Base-by-base conservation (phyloP, 1,140 invertebrate species). In the Drosophila baimaii region DNA sequence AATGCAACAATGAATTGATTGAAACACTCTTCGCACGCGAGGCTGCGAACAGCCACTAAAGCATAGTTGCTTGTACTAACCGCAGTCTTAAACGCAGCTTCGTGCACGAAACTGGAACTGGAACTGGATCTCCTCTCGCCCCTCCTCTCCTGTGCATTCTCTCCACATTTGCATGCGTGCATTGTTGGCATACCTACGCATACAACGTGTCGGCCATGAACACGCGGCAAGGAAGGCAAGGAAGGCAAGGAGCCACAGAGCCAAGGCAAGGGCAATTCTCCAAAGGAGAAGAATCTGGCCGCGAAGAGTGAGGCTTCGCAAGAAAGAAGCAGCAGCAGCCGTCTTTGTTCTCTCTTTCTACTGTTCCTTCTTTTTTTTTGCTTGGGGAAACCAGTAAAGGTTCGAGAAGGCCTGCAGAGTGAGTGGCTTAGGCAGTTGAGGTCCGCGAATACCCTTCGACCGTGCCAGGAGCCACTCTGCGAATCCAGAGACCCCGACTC, bases 161-260 rank as follows among this genome's bases (percentile, higher is more conserved):
- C 31, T 15, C 49, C 51, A 84, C 72, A 88, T 88, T 88, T 91
- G 82, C 85, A 90, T 91, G 80, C 80, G 80, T 90, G 70, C 83
- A 84, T 91, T 81, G 83, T 76, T 89, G 79, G 80, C 79, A 91
- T 91, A 88, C 90, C 90, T 91, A 91, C 90, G 90, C 90, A 91
- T 77, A 68, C 73, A 51, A 59, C 57, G 79, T 81, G 77, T 79
- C 73, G 69, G 54, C 62, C 57, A 31, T 56, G 57, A 66, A 61
- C 52, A 68, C 54, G 58, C 39, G 55, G 33, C 44, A 12, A 39
- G 17, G 41, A 44, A 19, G 35, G n/a, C 61, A 5, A 33, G 46
- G 25, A 57, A 66, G 21, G n/a, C 12, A 33, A 31, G 35, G n/a
- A 41, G 23, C 17, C 25, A 23, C 3, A 31, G 37, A 57, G 59